These are phyloP conservation scores for Glaucopsyche alexis DNA, from an alignment of 2,888 invertebrate genomes.

Conservation along the genomic window DNA sequence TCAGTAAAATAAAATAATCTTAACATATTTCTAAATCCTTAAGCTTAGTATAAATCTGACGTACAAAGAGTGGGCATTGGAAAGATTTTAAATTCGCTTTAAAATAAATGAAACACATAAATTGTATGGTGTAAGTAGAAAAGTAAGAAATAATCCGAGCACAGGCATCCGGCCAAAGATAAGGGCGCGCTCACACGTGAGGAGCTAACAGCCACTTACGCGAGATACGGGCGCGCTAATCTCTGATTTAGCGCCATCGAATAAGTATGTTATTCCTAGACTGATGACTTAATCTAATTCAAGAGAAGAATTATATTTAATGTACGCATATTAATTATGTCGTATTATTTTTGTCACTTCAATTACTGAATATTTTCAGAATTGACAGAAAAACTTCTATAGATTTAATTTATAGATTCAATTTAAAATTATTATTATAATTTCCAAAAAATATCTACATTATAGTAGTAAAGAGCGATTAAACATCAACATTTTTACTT, in stretches of 20 bases:
- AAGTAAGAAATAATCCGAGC: conserved; percentile 36
- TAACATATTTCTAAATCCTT: not conserved
- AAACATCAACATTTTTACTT: too few species aligned
- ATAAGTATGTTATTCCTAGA: conserved; percentile 25
- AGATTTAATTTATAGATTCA: too few species aligned
- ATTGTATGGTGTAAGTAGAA: conserved; percentile 33
- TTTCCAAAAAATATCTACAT: too few species aligned
- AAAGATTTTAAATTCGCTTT: conserved; percentile 28
- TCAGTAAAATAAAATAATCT: not conserved
- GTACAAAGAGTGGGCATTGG: conserved; percentile 12
- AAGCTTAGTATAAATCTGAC: conserved; percentile 18
- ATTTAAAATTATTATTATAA: too few species aligned
- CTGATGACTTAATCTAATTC: not conserved
- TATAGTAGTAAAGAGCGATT: too few species aligned
- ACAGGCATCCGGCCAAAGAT: conserved; percentile 43
- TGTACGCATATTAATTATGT: too few species aligned
- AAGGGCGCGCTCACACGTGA: conserved; percentile 40
- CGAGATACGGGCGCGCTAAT: conserved; percentile 34
- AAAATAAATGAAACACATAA: conserved; percentile 32
- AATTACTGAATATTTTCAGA: too few species aligned
- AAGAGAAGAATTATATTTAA: too few species aligned
- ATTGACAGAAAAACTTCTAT: too few species aligned
- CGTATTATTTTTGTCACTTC: too few species aligned
- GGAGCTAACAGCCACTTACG: conserved; percentile 39
- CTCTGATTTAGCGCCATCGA: conserved; percentile 35